Base-by-base conservation (phyloP, 2,113 vertebrate genomes). In the Falcunculus frontatus region DNA sequence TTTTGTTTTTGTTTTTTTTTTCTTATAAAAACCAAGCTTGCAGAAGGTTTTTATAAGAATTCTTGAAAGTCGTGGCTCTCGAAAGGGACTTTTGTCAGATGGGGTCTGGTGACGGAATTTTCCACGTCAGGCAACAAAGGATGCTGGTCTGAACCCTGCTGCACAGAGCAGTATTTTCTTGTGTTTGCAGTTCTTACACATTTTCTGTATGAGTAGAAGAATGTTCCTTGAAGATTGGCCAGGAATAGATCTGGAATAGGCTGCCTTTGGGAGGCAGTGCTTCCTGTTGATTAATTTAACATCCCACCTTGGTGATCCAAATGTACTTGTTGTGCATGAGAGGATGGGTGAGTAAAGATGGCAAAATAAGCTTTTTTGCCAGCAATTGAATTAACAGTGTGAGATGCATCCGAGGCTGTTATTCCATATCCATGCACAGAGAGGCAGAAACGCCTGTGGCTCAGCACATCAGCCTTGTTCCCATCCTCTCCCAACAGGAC, bases 211-310 rank as follows among this genome's bases (percentile, higher is more conserved):
- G 67, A 94, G 50, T 69, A 86, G 62, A 73, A 82, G 73, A 95
- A 53, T 39, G 10, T 62, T 87, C 42, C 67, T 89, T 72, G 81
- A 91, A 89, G 77, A 73, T 12, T 72, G 73, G 69, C 91, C 91
- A 89, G 73, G 87, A 85, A 59, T 12, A 79, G 74, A 35, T 80
- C 46, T 76, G 91, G 56, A 93, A 37, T 29, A 53, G 84, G 65
- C 65, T 94, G 84, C 81, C 35, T 56, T 93, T 47, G 81, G 84
- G 78, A 89, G 41, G 44, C 78, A 69, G 15, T 16, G 70, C 87
- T 95, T 95, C 94, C 86, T 89, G 73, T 67, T 91, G 76, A 92
- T 90, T 91, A 92, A 59, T 89, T 72, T 92, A 86, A 60, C 80
- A 87, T 81, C 68, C 55, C 64, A 93, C 86, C 86, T 79, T 82